Base-by-base conservation (phyloP, 37 sponge, comb jelly and placozoan genomes). In the Geodia barretti region DNA sequence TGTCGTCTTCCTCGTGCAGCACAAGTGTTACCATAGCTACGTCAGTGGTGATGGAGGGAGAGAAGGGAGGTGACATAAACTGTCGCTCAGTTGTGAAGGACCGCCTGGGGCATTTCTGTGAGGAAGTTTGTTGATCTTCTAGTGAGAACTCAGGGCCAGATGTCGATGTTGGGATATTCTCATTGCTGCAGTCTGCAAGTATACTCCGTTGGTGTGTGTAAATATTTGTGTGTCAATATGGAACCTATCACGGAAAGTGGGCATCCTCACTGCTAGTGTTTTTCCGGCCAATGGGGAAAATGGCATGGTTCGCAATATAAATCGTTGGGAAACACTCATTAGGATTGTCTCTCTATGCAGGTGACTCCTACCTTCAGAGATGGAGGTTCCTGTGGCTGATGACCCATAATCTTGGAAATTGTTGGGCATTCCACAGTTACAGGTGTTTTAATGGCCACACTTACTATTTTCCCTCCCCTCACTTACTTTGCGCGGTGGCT, bases 361-460 rank as follows among this genome's bases (percentile, higher is more conserved):
- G n/a, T n/a, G n/a, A n/a, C n/a, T n/a, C 54, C 35, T 92, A 86
- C 70, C 97, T n/a, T n/a, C 97, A 3, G 97, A 96, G 62, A 85
- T 96, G 81, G 97, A 96, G 71, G 58, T n/a, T 88, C 0, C 42
- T 93, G 74, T 96, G 97, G 97, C 69, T 92, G 28, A 60, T 96
- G 83, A 79, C n/a, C n/a, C 92, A 26, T 91, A 93, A 70, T 70
- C 89, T 33, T 96, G 97, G 97, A 96, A 96, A n/a, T n/a, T n/a
- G n/a, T 47, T 80, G 68, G 75, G 97, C 94, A 1, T 79, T 96
- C 1, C 86, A 85, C 66, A 79, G 84, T 33, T 91, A 86, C 84
- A 96, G 97, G 94, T 88, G 75, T 11, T 29, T n/a, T n/a, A n/a
- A n/a, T n/a, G n/a, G n/a, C n/a, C n/a, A n/a, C n/a, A n/a, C n/a